A percentile compares a stretch with the other conserved stretches of the same genome.
These are phyloP conservation scores for Entomobrya proxima DNA, from an alignment of 2,888 invertebrate species.

Conservation along the genomic window DNA sequence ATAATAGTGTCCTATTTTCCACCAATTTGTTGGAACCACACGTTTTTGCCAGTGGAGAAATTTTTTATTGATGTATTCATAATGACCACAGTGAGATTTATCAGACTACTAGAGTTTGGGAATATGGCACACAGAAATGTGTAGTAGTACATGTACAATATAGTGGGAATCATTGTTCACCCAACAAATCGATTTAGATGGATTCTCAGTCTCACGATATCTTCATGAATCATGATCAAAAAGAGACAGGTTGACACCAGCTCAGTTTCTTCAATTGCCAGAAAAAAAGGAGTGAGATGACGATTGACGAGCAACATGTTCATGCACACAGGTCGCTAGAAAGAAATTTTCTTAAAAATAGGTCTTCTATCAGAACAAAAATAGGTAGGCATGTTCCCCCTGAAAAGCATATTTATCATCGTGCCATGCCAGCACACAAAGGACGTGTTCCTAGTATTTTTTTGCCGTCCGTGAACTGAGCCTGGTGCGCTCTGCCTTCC, in stretches of 20 bases:
- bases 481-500: conserved; percentile 16
- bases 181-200: background rate
- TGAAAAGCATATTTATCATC: background rate
- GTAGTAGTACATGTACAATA: no score
- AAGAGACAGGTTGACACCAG: conserved; percentile 29
- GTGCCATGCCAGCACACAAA: background rate
- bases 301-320: conserved; percentile 12
- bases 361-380: conserved; percentile 22
- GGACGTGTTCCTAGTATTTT: background rate
- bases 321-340: background rate
- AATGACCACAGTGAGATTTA: no score
- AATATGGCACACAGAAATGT: background rate
- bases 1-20: background rate
- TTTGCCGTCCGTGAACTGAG: conserved; percentile 12
- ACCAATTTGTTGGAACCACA: background rate
- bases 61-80: no score
- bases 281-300: background rate
- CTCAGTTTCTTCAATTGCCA: background rate
- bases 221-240: conserved; percentile 16
- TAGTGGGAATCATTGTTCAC: background rate
- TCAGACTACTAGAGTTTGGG: no score
- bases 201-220: background rate
- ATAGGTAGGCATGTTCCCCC: background rate
- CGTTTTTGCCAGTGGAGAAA: no score
- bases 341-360: conserved; percentile 34